Conservation (phyloP, 2,797 vertebrate genomes). For the Galaxias olidus region DNA sequence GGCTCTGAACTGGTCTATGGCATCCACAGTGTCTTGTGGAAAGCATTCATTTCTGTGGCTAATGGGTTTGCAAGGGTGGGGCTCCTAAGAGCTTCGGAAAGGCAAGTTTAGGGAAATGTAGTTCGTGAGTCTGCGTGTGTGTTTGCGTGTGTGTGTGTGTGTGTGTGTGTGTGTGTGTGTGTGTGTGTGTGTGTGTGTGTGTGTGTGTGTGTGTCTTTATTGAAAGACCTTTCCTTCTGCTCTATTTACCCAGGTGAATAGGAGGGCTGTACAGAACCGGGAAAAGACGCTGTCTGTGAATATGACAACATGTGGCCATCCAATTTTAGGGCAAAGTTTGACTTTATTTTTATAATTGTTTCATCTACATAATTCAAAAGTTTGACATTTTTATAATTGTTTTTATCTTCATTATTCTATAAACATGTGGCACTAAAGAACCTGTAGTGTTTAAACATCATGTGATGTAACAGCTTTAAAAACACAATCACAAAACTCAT, state of each 20-base stretch:
- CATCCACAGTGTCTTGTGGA: not conserved
- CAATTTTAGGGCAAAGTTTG: not conserved
- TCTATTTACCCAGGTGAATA: slow-evolving; percentile 98
- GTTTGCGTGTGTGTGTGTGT: slow-evolving; percentile 49
- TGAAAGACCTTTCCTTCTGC: slow-evolving; percentile 92
- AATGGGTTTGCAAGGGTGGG: no score
- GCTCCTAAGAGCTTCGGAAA: no score
- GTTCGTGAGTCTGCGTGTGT: not conserved
- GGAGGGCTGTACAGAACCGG: slow-evolving; percentile 69
- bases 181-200: slow-evolving; percentile 65
- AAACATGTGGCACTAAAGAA: no score
- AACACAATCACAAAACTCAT: no score
- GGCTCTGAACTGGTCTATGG: slow-evolving; percentile 24
- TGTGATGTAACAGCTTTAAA: no score
- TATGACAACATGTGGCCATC: slow-evolving; percentile 11
- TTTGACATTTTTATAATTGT: not conserved
- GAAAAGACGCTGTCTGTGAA: slow-evolving; percentile 56
- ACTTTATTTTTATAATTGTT: no score
- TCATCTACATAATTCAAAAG: no score
- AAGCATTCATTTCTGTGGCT: no score
- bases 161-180: slow-evolving; percentile 54
- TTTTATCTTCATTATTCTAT: no score
- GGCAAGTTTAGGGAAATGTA: no score
- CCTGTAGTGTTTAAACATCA: no score
- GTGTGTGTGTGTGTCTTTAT: slow-evolving; percentile 79